Conservation (phyloP, 2,113 vertebrate species). For the Leucopsar rothschildi region DNA sequence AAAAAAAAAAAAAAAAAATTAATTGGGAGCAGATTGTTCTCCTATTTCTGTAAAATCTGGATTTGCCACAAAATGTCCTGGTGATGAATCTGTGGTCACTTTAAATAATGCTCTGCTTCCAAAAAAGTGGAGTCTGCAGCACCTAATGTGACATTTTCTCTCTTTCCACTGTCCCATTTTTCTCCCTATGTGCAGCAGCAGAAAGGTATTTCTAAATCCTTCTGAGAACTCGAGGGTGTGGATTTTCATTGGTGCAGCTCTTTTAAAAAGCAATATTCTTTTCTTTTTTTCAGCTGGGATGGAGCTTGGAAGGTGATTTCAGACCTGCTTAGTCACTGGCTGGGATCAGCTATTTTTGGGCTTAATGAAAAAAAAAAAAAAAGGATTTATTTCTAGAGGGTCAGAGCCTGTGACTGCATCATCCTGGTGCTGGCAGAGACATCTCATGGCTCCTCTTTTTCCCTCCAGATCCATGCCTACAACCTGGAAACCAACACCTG, state of each 20-base stretch:
- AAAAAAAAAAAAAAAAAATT: background rate
- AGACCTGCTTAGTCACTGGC: background rate
- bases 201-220: background rate
- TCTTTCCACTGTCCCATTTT: background rate
- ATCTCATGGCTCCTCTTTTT: background rate
- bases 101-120: background rate
- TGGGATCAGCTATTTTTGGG: background rate
- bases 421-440: background rate
- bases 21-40: background rate
- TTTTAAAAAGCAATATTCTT: background rate
- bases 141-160: background rate
- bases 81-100: background rate
- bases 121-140: background rate
- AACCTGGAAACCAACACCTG: slow-evolving; percentile 98
- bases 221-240: background rate
- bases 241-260: background rate
- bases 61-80: background rate
- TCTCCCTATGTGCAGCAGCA: fast-evolving
- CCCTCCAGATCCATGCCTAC: slow-evolving; percentile 89
- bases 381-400: background rate
- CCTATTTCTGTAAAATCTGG: background rate
- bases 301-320: background rate
- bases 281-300: background rate
- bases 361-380: background rate
- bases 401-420: background rate